Conservation (phyloP, 2,113 vertebrate genomes). For the Channa argus region DNA sequence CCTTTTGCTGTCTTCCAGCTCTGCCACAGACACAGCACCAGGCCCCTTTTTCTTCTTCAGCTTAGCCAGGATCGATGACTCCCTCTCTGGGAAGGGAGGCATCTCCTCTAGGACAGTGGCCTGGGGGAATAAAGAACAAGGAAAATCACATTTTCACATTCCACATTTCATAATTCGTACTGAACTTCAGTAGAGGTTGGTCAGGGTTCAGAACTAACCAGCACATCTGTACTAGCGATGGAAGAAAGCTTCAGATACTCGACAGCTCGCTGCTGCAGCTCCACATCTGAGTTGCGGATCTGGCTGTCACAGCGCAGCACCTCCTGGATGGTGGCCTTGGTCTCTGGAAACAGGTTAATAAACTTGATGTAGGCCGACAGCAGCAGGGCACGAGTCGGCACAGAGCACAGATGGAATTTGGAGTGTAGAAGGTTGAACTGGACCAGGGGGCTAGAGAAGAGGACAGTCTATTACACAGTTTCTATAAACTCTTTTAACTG, state of each 20-base stretch:
- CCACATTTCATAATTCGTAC: too few species aligned
- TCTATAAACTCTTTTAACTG: background rate
- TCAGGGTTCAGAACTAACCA: slow-evolving; percentile 81
- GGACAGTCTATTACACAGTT: background rate
- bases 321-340: slow-evolving; percentile 94
- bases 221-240: slow-evolving; percentile 92
- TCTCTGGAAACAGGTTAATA: slow-evolving; percentile 95
- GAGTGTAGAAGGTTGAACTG: slow-evolving; percentile 95
- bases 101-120: slow-evolving; percentile 95
- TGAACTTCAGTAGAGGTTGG: background rate
- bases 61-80: slow-evolving; percentile 93
- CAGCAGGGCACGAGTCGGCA: slow-evolving; percentile 90
- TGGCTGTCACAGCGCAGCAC: slow-evolving; percentile 93
- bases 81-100: slow-evolving; percentile 94
- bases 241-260: slow-evolving; percentile 95
- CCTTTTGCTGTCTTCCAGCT: slow-evolving; percentile 89
- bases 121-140: slow-evolving; percentile 59
- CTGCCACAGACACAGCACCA: slow-evolving; percentile 84
- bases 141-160: too few species aligned
- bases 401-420: slow-evolving; percentile 94
- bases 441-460: slow-evolving; percentile 85
- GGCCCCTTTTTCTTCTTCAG: slow-evolving; percentile 95
- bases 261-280: slow-evolving; percentile 93
- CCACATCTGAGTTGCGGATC: slow-evolving; percentile 93
- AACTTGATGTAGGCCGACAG: slow-evolving; percentile 96